Evolutionary conservation across 2,888 invertebrate genomes (phyloP), one percentile per base, ranked within the genome.

Genomic region (Caenorhabditis panamensis): DNA sequence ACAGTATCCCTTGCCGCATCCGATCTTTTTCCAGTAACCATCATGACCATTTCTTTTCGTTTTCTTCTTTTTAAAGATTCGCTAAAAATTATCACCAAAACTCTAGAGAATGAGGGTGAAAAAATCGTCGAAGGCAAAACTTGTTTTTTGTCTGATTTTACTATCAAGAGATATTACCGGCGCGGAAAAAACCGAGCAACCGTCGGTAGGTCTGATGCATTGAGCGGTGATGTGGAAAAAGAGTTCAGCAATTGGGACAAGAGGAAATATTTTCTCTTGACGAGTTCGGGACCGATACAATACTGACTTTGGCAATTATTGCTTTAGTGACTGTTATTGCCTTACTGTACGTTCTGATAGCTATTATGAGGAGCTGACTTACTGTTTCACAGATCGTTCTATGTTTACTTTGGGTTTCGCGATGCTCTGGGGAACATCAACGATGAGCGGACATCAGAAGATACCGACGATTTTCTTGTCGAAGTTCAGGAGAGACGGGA

Each of bases 401-500:
- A 44, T 26, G 24, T 61, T 1, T 44, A 24, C 16, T 13, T 61
- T 22, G 24, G 24, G 16, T 24, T 37, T 36, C 37, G 58, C 37
- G 58, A 20, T 37, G 9, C 20, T 11, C 16, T 37, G 11, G 16
- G 20, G 4, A 22, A 1, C 18, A 1, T 9, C n/a, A 9, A 9
- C 9, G 11, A 8, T 1, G 26, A 44, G 24, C 2, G 18, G 3
- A 20, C 62, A 11, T 26, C 28, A 62, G 28, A 28, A 20, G 22
- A 49, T 2, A 5, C 18, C 18, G 18, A 6, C n/a, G n/a, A n/a
- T n/a, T 4, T 18, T 20, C 2, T 18, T 18, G 8, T 16, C 13
- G 20, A 41, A n/a, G 61, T 24, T n/a, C 28, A 62, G 11, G 62
- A 47, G 11, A 18, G 31, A 28, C n/a, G 22, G 36, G 63, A 62